Base-by-base conservation (phyloP, 2,888 invertebrate genomes). In the Agrypnus murinus region DNA sequence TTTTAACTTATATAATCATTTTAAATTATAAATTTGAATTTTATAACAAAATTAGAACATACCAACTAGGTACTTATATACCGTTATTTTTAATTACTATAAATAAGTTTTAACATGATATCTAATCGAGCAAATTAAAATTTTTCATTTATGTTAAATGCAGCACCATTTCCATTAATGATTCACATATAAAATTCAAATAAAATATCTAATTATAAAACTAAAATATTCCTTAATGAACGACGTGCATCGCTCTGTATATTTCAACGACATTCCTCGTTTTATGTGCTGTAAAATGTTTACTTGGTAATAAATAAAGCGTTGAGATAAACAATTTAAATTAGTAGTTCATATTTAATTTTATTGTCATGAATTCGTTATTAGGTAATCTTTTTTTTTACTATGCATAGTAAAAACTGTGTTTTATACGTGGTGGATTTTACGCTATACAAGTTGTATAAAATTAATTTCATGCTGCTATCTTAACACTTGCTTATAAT, bases 1-100 rank as follows among this genome's bases (percentile, higher is more conserved):
- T n/a, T n/a, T n/a, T n/a, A n/a, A n/a, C n/a, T n/a, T n/a, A n/a
- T n/a, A n/a, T n/a, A n/a, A n/a, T n/a, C n/a, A n/a, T n/a, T n/a
- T n/a, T n/a, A n/a, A n/a, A n/a, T n/a, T n/a, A n/a, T n/a, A n/a
- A n/a, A n/a, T n/a, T n/a, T 55, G 15, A 14, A 15, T 32, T 55
- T 55, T 43, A 14, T 43, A 14, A 14, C n/a, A 25, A 25, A 25
- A 25, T 12, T 34, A 55, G 14, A 55, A 55, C 55, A 32, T 55
- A 55, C 15, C n/a, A n/a, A n/a, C 34, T 55, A 34, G 55, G 34
- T 15, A 34, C 14, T 34, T 55, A 15, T 55, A 34, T 34, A 25
- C 50, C 25, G 50, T 50, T 50, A 50, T 50, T 48, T n/a, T 12
- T 19, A 50, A 50, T 50, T 50, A 50, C 31, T 32, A 50, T n/a